Evolutionary conservation across 2,797 vertebrate species (phyloP), one percentile per base, ranked within the genome.

Genomic region (Anisognathus igniventris): DNA sequence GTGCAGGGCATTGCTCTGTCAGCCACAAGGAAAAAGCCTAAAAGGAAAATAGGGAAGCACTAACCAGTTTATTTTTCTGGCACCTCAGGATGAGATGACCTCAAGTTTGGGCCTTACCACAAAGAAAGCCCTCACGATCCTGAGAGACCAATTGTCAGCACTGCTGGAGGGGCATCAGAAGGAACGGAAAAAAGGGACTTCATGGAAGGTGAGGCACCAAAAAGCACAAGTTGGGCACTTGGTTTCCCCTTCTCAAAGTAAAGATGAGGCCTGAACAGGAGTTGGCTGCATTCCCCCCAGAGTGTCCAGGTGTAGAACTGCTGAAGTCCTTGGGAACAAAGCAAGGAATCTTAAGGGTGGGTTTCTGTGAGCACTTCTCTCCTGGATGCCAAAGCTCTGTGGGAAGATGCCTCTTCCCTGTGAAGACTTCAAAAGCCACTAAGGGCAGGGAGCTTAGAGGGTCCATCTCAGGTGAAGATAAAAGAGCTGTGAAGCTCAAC

Each of bases 91-190:
- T 97, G 98, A 98, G 94, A 97, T 98, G 92, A 98, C 97, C 62
- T 96, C 97, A 94, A 93, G 97, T 94, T 98, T 99, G 97, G 99
- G 99, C 84, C 98, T 99, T 88, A 98, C 98, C 51, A 99, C 99
- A 15, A 94, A 97, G 75, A 99, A 99, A 97, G 99, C 99, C 87
- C 98, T 99, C 89, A 96, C 94, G 5, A 98, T 98, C 85, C 98
- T 99, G 54, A 98, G 98, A 95, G 98, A 99, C 91, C 99, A 99
- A 95, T 98, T 99, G 77, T 98, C 97, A 94, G 96, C 93, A 25
- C 97, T 99, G 82, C 97, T 99, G 96, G 99, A 98, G 56, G 98
- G 98, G 53, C 98, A 99, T 96, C 98, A 99, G 97, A 98, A 97
- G 71, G 97, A 98, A 22, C 92, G 30, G 93, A 98, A 97, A 35